Evolutionary conservation across 1,140 invertebrate species (phyloP).

Genomic region (Antheraea pernyi): DNA sequence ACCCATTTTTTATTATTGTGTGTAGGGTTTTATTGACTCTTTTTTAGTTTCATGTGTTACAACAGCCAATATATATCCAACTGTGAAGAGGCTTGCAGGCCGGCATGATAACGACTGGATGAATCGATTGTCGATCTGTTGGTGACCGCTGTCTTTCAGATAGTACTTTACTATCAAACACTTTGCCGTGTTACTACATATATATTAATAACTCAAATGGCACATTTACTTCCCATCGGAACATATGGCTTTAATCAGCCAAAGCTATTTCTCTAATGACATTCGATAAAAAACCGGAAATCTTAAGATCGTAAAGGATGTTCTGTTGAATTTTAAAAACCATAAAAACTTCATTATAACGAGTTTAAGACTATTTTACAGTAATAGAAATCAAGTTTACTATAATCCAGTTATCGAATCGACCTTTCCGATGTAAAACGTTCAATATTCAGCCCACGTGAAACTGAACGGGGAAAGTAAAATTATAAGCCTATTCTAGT

Average conservation of each 20-base stretch:
- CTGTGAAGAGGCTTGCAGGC: too few relatives aligned
- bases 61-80: too few relatives aligned
- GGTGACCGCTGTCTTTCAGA: too few relatives aligned
- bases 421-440: not conserved
- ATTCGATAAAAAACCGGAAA: not conserved
- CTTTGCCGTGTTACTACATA: too few relatives aligned
- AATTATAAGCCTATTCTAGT: conserved; percentile 9
- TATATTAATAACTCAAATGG: too few relatives aligned
- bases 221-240: not conserved
- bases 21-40: too few relatives aligned
- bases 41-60: too few relatives aligned
- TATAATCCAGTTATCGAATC: not conserved
- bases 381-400: not conserved
- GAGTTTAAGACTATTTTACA: not conserved
- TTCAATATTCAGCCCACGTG: conserved; percentile 8
- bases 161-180: too few relatives aligned
- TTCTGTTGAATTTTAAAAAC: not conserved
- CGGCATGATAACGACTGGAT: too few relatives aligned
- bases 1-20: too few relatives aligned
- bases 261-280: not conserved
- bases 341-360: not conserved
- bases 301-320: not conserved
- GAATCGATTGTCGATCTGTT: too few relatives aligned
- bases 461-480: conserved; percentile 9
- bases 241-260: not conserved